Conservation (phyloP, 2,113 vertebrate species). For the Periophthalmus modestus region DNA sequence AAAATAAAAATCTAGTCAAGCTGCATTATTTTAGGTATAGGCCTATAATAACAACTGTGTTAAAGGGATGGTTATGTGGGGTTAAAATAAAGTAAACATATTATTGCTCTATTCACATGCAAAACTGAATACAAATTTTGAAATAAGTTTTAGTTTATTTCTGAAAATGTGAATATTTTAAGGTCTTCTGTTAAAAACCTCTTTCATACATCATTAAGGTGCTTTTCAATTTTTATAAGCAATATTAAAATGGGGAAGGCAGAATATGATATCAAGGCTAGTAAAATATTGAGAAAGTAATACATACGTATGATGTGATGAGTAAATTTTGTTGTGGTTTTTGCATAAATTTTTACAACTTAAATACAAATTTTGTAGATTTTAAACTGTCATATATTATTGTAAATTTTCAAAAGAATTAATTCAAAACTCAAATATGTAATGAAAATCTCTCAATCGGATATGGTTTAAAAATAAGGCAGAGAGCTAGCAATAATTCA, state of each 20-base stretch:
- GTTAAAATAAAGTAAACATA: background rate
- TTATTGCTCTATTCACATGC: slow-evolving; percentile 36
- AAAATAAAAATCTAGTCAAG: background rate
- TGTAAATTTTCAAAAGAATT: background rate
- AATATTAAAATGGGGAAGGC: slow-evolving; percentile 13
- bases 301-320: too few species aligned
- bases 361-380: background rate
- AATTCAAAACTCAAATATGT: background rate
- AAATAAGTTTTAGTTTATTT: too few species aligned
- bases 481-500: background rate
- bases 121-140: background rate
- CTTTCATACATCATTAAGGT: slow-evolving; percentile 52
- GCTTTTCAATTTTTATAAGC: slow-evolving; percentile 21
- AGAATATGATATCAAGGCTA: background rate
- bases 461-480: slow-evolving; percentile 7
- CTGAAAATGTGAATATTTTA: background rate
- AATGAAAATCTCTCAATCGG: background rate
- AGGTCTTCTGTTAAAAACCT: slow-evolving; percentile 13
- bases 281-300: background rate
- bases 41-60: background rate
- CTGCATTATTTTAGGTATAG: background rate
- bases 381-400: background rate
- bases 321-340: background rate
- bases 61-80: slow-evolving; percentile 16
- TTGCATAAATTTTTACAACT: background rate